Evolutionary conservation across 2,888 invertebrate genomes (phyloP).

Genomic region (Ormyrus rosae): DNA sequence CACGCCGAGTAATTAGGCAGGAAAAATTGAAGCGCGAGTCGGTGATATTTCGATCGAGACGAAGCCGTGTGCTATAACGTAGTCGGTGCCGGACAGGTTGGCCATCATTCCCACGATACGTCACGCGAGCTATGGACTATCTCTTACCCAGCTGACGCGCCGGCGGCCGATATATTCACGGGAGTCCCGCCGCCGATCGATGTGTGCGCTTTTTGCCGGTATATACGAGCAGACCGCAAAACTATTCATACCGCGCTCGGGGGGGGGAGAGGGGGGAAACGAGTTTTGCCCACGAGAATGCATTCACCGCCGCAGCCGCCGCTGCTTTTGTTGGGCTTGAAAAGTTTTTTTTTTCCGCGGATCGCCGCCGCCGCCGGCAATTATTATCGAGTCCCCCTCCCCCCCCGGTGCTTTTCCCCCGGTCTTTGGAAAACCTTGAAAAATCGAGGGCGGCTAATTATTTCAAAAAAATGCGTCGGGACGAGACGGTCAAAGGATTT

Average conservation of each 20-base stretch:
- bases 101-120: conserved; percentile 68
- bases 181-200: neutral
- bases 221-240: conserved; percentile 24
- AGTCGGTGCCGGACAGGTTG: no score
- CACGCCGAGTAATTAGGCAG: no score
- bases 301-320: neutral
- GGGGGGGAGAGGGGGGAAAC: neutral
- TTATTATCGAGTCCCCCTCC: neutral
- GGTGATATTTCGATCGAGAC: no score
- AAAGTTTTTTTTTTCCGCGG: neutral
- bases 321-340: neutral
- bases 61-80: no score
- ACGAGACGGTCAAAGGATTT: no score
- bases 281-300: neutral
- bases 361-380: neutral
- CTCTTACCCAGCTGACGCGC: no score
- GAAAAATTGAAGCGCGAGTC: no score
- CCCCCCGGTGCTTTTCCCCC: no score
- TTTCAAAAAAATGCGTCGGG: no score
- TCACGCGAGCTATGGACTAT: conserved; percentile 55
- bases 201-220: neutral
- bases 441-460: no score
- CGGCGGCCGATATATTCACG: conserved; percentile 22
- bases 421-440: no score
- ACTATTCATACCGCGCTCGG: conserved; percentile 6